These are phyloP conservation scores for Penaeus indicus DNA, from an alignment of 1,140 invertebrate species.

Conservation along the genomic window DNA sequence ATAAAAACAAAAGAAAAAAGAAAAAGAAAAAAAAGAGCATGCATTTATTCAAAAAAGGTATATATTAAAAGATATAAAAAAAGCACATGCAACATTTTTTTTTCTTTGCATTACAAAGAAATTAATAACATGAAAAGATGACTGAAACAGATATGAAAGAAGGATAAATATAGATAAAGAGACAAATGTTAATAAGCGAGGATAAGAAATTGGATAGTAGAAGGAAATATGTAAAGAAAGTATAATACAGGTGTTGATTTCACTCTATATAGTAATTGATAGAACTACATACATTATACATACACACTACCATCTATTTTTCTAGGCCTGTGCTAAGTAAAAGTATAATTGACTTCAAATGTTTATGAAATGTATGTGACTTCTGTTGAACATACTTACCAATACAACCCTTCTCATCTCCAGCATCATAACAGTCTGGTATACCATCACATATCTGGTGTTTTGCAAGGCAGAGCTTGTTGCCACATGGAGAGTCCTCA, in stretches of 20 bases:
- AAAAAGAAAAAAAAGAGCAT: neutral
- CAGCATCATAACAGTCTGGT: conserved; percentile 58
- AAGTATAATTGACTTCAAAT: neutral
- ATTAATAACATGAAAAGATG: too few relatives aligned
- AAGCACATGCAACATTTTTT: neutral
- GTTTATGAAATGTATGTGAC: neutral
- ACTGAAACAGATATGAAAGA: too few relatives aligned
- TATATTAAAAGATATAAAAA: neutral
- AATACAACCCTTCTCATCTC: conserved; percentile 47
- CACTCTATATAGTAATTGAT: too few relatives aligned
- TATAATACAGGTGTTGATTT: too few relatives aligned
- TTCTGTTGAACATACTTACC: conserved; percentile 31
- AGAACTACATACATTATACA: too few relatives aligned
- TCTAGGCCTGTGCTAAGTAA: too few relatives aligned
- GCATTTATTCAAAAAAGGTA: neutral
- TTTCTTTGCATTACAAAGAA: too few relatives aligned
- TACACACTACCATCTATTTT: too few relatives aligned
- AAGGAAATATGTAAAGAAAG: too few relatives aligned
- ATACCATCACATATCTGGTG: conserved; percentile 54
- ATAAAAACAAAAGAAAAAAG: neutral
- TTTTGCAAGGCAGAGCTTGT: conserved; percentile 43
- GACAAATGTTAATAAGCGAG: too few relatives aligned
- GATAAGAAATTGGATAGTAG: too few relatives aligned
- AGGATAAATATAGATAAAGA: too few relatives aligned
- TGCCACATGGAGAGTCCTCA: conserved; percentile 53